A percentile compares a stretch with the other conserved stretches of the same genome.
Conservation (phyloP, 1,140 invertebrate genomes). For the Achroia grisella region DNA sequence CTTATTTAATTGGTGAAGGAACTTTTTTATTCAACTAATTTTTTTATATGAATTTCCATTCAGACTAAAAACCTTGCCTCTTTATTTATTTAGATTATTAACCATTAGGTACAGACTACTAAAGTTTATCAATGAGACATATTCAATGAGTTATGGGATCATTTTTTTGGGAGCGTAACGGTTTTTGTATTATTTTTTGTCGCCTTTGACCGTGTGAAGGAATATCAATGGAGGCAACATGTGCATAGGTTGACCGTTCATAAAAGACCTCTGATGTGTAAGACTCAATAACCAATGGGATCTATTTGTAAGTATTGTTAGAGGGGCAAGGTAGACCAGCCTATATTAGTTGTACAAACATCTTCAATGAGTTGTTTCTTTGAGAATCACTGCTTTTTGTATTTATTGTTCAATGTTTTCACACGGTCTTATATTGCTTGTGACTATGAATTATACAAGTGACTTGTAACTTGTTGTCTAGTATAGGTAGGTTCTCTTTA, state of each 20-base stretch:
- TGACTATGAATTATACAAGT: conserved; percentile 39
- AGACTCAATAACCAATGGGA: not conserved
- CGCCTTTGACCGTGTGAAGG: conserved; percentile 66
- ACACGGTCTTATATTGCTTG: conserved; percentile 48
- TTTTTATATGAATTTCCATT: too few species aligned
- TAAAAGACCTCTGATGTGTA: conserved; percentile 26
- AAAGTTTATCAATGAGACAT: conserved; percentile 59
- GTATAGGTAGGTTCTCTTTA: too few species aligned
- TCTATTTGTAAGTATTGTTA: not conserved
- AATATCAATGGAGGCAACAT: conserved; percentile 63
- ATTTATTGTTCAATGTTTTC: conserved; percentile 53
- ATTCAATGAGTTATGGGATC: conserved; percentile 64
- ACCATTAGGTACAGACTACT: too few species aligned
- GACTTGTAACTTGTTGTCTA: too few species aligned
- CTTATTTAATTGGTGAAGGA: too few species aligned
- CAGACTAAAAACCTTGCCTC: too few species aligned
- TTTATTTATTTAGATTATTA: too few species aligned
- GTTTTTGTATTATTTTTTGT: conserved; percentile 72
- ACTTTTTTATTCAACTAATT: too few species aligned
- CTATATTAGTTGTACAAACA: conserved; percentile 27
- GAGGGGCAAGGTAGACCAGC: conserved; percentile 24
- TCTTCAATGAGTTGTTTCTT: conserved; percentile 60
- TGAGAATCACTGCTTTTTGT: conserved; percentile 38
- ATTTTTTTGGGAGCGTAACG: conserved; percentile 67
- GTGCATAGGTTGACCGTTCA: conserved; percentile 37